Evolutionary conservation across 1,140 invertebrate species (phyloP).

Genomic region (Zaprionus nigranus): DNA sequence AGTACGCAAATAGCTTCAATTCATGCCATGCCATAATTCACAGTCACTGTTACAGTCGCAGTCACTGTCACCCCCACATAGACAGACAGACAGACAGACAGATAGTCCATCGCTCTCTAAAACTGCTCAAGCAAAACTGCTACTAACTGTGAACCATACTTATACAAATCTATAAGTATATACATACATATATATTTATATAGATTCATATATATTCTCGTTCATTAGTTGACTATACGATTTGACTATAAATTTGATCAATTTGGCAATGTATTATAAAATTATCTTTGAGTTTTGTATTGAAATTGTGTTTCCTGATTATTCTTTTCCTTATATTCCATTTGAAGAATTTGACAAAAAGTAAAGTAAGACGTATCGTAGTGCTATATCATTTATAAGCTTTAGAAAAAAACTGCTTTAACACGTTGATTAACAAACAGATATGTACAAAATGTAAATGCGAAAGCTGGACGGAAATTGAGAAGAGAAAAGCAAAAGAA

Average conservation of each 20-base stretch:
- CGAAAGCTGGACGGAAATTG: slow-evolving; percentile 48
- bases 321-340: slow-evolving; percentile 6
- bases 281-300: slow-evolving; percentile 32
- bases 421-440: slow-evolving; percentile 16
- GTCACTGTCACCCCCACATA: slow-evolving; percentile 40
- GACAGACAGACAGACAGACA: slow-evolving; percentile 29
- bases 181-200: slow-evolving; percentile 36
- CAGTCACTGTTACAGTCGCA: slow-evolving; percentile 47
- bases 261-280: slow-evolving; percentile 36
- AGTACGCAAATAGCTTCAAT: slow-evolving; percentile 33
- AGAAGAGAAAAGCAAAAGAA: slow-evolving; percentile 12
- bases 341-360: slow-evolving; percentile 35
- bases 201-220: slow-evolving; percentile 39
- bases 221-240: slow-evolving; percentile 46
- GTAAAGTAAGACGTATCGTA: slow-evolving; percentile 30
- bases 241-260: slow-evolving; percentile 24
- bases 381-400: slow-evolving; percentile 31
- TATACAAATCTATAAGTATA: slow-evolving; percentile 27
- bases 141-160: slow-evolving; percentile 26
- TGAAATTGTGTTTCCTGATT: slow-evolving; percentile 22
- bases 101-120: slow-evolving; percentile 41
- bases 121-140: slow-evolving; percentile 28
- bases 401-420: slow-evolving; percentile 20
- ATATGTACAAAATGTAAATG: slow-evolving; percentile 3
- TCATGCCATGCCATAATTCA: slow-evolving; percentile 48